These are phyloP conservation scores for Neelides folsomi DNA, from an alignment of 2,888 invertebrate genomes.

Conservation along the genomic window DNA sequence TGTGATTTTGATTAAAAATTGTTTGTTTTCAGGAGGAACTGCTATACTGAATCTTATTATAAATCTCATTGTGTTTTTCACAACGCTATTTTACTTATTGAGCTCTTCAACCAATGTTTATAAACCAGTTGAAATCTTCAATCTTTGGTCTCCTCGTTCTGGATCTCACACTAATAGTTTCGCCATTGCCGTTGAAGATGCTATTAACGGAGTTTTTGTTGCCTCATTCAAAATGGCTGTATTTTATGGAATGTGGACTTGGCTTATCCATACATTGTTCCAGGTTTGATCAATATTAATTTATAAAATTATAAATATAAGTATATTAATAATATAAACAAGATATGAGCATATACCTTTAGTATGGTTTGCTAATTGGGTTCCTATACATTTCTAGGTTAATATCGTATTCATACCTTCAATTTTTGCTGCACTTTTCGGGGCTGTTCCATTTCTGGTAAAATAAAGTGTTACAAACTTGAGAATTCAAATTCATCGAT, in stretches of 20 bases:
- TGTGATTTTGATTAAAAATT: neutral
- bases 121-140: slow-evolving; percentile 81
- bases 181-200: slow-evolving; percentile 69
- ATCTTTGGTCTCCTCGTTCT: slow-evolving; percentile 18
- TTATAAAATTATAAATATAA: neutral
- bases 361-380: too few species aligned
- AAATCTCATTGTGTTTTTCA: slow-evolving; percentile 86
- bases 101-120: slow-evolving; percentile 73
- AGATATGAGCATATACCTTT: too few species aligned
- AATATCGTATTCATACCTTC: slow-evolving; percentile 92
- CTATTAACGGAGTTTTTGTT: slow-evolving; percentile 84
- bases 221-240: slow-evolving; percentile 93
- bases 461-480: too few species aligned
- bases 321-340: too few species aligned
- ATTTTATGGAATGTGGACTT: slow-evolving; percentile 96
- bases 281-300: slow-evolving; percentile 43
- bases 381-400: slow-evolving; percentile 36
- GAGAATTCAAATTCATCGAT: too few species aligned
- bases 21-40: slow-evolving; percentile 49
- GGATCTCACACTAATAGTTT: slow-evolving; percentile 43
- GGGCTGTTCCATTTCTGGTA: slow-evolving; percentile 84
- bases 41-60: slow-evolving; percentile 75
- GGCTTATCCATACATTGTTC: slow-evolving; percentile 91
- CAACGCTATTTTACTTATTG: slow-evolving; percentile 87
- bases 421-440: slow-evolving; percentile 79